phyloP scores from a whole-genome alignment of 1,140 invertebrate genomes.

The Littorina saxatilis region DNA sequence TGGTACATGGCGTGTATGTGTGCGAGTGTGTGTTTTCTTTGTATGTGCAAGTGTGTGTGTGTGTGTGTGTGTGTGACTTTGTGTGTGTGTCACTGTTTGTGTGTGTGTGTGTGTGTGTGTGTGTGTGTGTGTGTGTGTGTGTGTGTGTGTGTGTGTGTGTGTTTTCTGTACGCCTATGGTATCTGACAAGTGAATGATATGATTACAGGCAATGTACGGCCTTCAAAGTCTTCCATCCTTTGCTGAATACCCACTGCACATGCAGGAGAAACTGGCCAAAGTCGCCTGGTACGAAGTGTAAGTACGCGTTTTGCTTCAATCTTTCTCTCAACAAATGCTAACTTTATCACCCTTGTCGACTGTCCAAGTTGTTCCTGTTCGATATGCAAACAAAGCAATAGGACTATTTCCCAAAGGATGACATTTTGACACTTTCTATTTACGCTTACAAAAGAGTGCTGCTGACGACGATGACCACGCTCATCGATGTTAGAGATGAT shows the following conservation, averaged over 20 bases:
- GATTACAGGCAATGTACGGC: slow-evolving; percentile 68
- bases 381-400: background rate
- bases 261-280: slow-evolving; percentile 73
- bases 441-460: too few relatives aligned
- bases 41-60: slow-evolving; percentile 5
- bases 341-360: too few relatives aligned
- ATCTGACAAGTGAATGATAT: too few relatives aligned
- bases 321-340: too few relatives aligned
- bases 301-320: slow-evolving; percentile 56
- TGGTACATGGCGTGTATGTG: background rate
- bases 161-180: too few relatives aligned
- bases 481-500: too few relatives aligned
- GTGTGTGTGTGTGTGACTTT: slow-evolving; percentile 13
- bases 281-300: slow-evolving; percentile 73
- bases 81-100: background rate
- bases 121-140: background rate
- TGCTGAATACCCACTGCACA: slow-evolving; percentile 73
- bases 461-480: too few relatives aligned
- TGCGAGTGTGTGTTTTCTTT: slow-evolving; percentile 5
- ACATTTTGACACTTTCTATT: too few relatives aligned
- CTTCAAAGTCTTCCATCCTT: slow-evolving; percentile 70
- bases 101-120: background rate
- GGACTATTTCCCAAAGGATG: too few relatives aligned
- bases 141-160: slow-evolving; percentile 21
- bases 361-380: too few relatives aligned